Evolutionary conservation across 1,140 invertebrate species (phyloP), one percentile per base, ranked within the genome.

Genomic region (Heliconius melpomene): DNA sequence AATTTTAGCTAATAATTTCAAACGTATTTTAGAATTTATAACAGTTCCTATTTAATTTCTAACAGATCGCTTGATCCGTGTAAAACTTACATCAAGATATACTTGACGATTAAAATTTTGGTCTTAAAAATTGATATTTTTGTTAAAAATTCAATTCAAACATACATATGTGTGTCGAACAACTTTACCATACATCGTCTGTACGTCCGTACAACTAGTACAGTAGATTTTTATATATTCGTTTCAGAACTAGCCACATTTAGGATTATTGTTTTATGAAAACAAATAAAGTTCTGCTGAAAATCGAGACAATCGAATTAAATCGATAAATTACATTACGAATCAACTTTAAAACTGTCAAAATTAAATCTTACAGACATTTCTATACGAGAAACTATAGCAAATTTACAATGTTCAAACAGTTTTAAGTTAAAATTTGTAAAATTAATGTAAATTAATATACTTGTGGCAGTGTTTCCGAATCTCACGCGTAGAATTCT

Each of bases 401-500:
- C 11, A 66, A 66, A 66, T 66, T 66, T 26, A 16, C 60, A 66
- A 26, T 66, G 23, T 66, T 66, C 9, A 26, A 66, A 66, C 60
- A 66, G 60, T 66, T 66, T 26, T 29, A n/a, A 20, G 54, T 60
- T 60, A 23, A 60, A 50, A 74, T 40, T 36, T 77, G 75, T 75
- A 74, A 60, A 60, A 60, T 60, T 60, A 60, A 60, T 60, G 54
- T 23, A 23, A 60, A 26, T 80, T 92, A 93, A 81, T 91, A 90
- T 84, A 89, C 86, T 87, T 90, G 93, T 92, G 93, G 93, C 91
- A 88, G 89, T 82, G 88, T 87, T 90, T 93, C 94, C 83, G 91
- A 86, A 92, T 96, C 96, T 98, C 97, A 99, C 96, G 98, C 98
- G 94, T 98, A 99, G 95, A 98, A 98, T 91, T 99, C 98, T 87